Conservation (phyloP, 1,140 invertebrate species). For the Dendroctonus ponderosae region DNA sequence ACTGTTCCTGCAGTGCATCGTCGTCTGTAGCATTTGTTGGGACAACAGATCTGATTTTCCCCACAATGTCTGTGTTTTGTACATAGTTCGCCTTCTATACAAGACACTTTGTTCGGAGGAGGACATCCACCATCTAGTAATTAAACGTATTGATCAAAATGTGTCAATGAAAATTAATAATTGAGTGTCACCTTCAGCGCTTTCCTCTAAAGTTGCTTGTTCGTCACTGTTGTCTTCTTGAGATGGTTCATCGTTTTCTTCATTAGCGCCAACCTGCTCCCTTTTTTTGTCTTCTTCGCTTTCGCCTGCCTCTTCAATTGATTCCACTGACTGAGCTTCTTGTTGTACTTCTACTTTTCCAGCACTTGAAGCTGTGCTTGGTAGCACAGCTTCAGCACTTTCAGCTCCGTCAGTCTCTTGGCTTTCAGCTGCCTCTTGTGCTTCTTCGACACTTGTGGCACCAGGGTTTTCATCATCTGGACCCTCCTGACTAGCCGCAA, state of each 20-base stretch:
- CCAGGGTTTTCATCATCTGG: constrained; percentile 17
- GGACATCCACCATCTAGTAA: constrained; percentile 25
- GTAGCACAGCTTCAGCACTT: constrained; percentile 18
- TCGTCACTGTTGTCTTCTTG: constrained; percentile 1
- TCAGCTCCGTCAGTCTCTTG: constrained; percentile 34
- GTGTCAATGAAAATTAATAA: background rate
- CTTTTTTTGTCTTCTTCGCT: constrained; percentile 37
- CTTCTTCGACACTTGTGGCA: constrained; percentile 19
- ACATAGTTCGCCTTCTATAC: constrained; percentile 27
- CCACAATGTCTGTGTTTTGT: constrained; percentile 27
- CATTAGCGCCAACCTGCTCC: background rate
- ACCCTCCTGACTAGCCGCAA: constrained; percentile 20
- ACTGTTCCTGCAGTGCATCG: constrained; percentile 24
- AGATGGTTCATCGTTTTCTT: constrained; percentile 5
- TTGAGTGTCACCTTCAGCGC: constrained; percentile 36
- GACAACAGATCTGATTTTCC: constrained; percentile 29
- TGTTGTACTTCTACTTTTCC: constrained; percentile 19
- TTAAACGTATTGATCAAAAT: background rate
- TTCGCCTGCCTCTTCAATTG: constrained; percentile 37
- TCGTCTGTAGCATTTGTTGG: constrained; percentile 30
- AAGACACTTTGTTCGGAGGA: constrained; percentile 15
- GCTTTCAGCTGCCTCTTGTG: constrained; percentile 22
- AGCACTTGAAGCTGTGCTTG: too few species aligned
- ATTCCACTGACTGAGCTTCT: constrained; percentile 28
- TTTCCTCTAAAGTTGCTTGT: constrained; percentile 32